phyloP scores from a whole-genome alignment of 92 coral and sea anemone species.

The Blastomussa wellsi region DNA sequence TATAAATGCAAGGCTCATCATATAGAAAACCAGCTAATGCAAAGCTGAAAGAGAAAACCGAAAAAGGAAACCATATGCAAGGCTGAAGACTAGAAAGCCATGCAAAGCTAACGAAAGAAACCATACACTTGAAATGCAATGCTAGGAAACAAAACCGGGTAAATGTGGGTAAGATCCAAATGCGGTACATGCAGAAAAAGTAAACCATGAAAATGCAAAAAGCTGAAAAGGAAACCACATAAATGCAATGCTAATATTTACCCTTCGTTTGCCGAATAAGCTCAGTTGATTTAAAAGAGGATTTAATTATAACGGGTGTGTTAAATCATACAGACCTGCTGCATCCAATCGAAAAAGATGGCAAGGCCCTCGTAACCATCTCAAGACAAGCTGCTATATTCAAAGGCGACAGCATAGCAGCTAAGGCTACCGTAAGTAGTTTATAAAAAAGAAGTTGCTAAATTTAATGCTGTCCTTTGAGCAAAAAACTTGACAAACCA shows the following conservation, averaged over 20 bases:
- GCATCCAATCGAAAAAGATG: not conserved
- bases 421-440: not conserved
- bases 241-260: not conserved
- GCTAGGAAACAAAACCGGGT: too few relatives aligned
- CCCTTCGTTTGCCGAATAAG: not conserved
- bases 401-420: not conserved
- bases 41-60: too few relatives aligned
- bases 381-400: not conserved
- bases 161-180: too few relatives aligned
- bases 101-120: too few relatives aligned
- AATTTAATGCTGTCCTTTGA: not conserved
- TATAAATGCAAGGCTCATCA: too few relatives aligned
- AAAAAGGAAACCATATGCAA: too few relatives aligned
- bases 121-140: too few relatives aligned
- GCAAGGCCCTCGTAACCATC: not conserved
- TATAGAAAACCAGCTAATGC: too few relatives aligned
- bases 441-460: not conserved
- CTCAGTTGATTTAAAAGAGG: not conserved
- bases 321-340: not conserved
- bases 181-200: too few relatives aligned
- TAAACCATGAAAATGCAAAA: too few relatives aligned
- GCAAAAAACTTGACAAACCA: not conserved
- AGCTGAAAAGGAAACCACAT: too few relatives aligned
- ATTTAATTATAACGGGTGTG: not conserved
- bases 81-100: too few relatives aligned